Base-by-base conservation (phyloP, 2,888 invertebrate genomes). In the Ormyrus nitidulus region DNA sequence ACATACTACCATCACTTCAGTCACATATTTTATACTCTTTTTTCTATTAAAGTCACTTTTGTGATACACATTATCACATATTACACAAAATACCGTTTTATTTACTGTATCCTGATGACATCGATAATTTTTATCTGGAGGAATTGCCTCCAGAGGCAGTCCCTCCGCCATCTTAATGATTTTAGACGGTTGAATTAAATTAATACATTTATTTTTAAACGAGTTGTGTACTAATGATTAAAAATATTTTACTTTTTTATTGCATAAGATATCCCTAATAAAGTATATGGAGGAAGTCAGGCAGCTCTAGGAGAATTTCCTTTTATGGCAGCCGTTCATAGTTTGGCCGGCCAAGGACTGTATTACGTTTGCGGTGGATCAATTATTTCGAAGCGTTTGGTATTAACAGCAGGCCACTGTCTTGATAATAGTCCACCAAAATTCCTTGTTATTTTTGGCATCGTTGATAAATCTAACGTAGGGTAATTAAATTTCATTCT, bases 381-480 rank as follows among this genome's bases (percentile, higher is more conserved):
- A 2, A 84, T 87, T 19, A 69, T 87, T 11, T 84, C 85, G 0
- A 54, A 11, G 0, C 83, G 87, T 69, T 87, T 86, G 87, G 82
- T 87, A 1, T 78, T 87, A 2, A 87, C 86, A 3, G 87, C 87
- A 0, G 86, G 81, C 4, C 87, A 87, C 49, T 87, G 87, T 53
- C 54, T 85, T 5, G 69, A 13, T 0, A 5, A 73, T 0, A 0
- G 34, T 0, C 83, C 86, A 0, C 64, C 4, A 0, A 64, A 13
- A 61, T 86, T 85, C 65, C 44, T 85, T 6, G 80, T 87, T 0
- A 77, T 84, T 3, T 84, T 87, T 64, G 87, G 86, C 3, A 65
- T 82, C 6, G 69, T 69, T 10, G 74, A 86, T 53, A 85, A 85
- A 58, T n/a, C 68, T 0, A 82, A 81, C 6, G 79, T 86, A 7